A percentile compares a stretch with the other conserved stretches of the same genome.
Conservation (phyloP, 2,113 vertebrate species). For the Pelusios castaneus region DNA sequence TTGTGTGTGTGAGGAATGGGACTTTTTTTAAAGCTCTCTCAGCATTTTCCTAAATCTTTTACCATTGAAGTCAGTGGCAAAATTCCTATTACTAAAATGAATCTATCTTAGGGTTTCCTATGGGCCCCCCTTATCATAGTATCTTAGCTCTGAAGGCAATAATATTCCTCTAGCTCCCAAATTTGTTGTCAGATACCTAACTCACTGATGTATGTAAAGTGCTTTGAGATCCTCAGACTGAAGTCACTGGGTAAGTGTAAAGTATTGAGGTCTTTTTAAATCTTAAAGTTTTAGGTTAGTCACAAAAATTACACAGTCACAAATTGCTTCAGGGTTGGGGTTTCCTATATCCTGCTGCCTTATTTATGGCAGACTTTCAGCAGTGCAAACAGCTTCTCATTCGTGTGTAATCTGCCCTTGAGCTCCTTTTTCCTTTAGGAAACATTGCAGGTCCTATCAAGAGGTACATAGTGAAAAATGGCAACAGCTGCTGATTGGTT, state of each 20-base stretch:
- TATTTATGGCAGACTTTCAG: neutral
- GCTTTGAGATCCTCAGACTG: neutral
- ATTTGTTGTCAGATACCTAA: neutral
- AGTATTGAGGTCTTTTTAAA: conserved; percentile 1
- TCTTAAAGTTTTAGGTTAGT: neutral
- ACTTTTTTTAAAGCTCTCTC: neutral
- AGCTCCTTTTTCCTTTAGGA: neutral
- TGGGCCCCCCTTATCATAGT: neutral
- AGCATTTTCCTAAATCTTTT: neutral
- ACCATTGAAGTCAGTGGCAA: neutral
- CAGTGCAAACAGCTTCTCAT: neutral
- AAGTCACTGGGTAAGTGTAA: neutral
- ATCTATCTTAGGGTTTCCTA: neutral
- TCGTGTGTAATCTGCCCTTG: neutral
- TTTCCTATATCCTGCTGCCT: neutral
- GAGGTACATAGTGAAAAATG: neutral
- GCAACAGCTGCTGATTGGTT: neutral
- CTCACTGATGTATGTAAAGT: neutral
- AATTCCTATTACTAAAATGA: conserved; percentile 15
- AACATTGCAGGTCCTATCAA: neutral
- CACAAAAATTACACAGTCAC: neutral
- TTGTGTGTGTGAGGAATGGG: neutral
- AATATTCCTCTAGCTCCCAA: neutral
- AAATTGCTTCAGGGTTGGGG: conserved; percentile 9
- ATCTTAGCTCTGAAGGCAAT: neutral